Percentiles rank a stretch among this genome's conserved stretches.
phyloP scores from a whole-genome alignment of 1,140 invertebrate species.

The Rhizoglyphus robini region DNA sequence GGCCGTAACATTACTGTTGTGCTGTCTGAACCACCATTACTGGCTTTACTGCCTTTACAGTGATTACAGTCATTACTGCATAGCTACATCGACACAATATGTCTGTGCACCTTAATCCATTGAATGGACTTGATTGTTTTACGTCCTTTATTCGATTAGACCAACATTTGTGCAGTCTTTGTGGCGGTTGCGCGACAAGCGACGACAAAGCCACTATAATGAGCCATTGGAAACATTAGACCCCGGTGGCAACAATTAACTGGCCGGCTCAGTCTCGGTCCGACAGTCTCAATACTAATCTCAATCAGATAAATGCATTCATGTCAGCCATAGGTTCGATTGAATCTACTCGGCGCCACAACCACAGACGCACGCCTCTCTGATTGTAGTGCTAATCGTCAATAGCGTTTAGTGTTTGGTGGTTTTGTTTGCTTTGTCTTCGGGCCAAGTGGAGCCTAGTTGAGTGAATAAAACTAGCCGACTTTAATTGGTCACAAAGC shows the following conservation, averaged over 20 bases:
- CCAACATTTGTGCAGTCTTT: background rate
- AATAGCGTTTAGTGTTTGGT: background rate
- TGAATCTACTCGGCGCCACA: background rate
- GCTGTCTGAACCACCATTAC: background rate
- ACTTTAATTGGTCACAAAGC: slow-evolving; percentile 1
- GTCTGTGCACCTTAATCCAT: background rate
- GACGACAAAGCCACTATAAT: too few relatives aligned
- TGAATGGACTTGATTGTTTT: background rate
- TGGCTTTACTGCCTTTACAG: too few relatives aligned
- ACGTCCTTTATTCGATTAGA: background rate
- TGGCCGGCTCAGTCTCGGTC: background rate
- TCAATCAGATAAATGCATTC: background rate
- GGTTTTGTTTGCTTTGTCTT: background rate
- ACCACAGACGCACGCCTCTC: background rate
- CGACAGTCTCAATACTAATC: too few relatives aligned
- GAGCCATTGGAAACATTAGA: background rate
- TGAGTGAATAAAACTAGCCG: slow-evolving; percentile 10
- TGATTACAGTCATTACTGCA: too few relatives aligned
- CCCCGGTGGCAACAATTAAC: background rate
- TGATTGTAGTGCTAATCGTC: background rate
- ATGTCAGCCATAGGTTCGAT: background rate
- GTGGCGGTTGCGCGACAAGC: too few relatives aligned
- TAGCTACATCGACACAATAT: too few relatives aligned
- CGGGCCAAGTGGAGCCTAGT: background rate
- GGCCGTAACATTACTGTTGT: too few relatives aligned